Percentiles rank a stretch among this genome's conserved stretches.
These are phyloP conservation scores for Tokudaia tokunoshimensis DNA, from an alignment of 2,797 vertebrate species.

Conservation along the genomic window DNA sequence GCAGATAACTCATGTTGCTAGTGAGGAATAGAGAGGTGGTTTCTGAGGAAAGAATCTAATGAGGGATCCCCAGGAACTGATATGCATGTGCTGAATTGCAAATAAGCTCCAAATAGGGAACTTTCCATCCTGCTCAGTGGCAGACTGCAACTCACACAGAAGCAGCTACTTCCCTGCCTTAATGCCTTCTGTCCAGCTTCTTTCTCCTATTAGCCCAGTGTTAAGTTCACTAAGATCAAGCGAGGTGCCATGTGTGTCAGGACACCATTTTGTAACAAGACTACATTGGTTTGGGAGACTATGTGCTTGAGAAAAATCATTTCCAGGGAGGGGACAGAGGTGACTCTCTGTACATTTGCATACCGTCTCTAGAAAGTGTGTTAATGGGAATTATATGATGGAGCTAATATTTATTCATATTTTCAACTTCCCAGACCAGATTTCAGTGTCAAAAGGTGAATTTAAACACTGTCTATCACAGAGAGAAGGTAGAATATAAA, in stretches of 20 bases:
- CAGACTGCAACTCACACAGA: neutral
- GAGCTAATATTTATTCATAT: neutral
- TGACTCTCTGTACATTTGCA: neutral
- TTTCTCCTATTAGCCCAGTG: neutral
- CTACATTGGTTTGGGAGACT: neutral
- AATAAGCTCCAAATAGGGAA: neutral
- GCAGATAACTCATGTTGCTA: neutral
- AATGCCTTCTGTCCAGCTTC: neutral
- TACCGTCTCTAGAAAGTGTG: neutral
- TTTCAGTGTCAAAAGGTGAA: constrained; percentile 9
- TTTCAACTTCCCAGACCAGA: neutral
- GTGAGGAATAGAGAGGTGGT: neutral
- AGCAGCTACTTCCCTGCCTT: neutral
- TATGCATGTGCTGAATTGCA: neutral
- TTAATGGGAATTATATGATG: neutral
- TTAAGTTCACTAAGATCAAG: neutral
- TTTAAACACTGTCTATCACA: neutral
- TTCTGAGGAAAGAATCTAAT: neutral
- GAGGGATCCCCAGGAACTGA: neutral
- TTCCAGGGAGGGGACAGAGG: neutral
- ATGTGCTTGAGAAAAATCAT: neutral
- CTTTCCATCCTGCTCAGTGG: neutral
- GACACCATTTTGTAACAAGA: neutral
- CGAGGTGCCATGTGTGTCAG: neutral
- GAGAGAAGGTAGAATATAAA: neutral